phyloP scores from a whole-genome alignment of 2,113 vertebrate species.

The Sapajus apella region DNA sequence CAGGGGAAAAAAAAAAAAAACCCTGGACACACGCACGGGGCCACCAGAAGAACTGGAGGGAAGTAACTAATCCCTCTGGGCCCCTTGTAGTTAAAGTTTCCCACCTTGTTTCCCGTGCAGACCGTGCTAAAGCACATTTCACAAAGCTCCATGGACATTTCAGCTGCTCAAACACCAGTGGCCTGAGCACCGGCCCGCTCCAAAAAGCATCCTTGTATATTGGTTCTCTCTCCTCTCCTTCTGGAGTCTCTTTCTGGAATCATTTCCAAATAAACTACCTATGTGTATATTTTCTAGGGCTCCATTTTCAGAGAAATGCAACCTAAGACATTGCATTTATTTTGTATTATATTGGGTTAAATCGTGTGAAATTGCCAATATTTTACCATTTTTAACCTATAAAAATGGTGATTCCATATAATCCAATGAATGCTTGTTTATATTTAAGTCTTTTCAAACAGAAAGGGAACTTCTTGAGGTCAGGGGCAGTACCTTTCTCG shows the following conservation, averaged over 20 bases:
- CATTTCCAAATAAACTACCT: background rate
- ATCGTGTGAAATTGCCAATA: background rate
- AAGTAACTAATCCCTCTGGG: background rate
- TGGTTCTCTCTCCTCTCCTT: background rate
- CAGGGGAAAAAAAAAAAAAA: background rate
- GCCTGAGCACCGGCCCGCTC: background rate
- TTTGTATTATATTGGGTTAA: background rate
- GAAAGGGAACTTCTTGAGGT: background rate
- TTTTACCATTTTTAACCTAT: background rate
- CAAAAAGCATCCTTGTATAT: background rate
- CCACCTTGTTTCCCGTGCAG: background rate
- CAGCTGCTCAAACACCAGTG: background rate
- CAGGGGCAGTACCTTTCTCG: background rate
- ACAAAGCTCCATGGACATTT: background rate
- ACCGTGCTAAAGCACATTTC: background rate
- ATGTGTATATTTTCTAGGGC: background rate
- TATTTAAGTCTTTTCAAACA: background rate
- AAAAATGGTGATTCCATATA: background rate
- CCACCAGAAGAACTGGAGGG: background rate
- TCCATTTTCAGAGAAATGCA: background rate
- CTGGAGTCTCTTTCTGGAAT: background rate
- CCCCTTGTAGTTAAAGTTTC: background rate
- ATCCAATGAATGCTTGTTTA: background rate
- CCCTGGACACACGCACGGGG: background rate
- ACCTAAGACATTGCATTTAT: background rate